Evolutionary conservation across 2,888 invertebrate species (phyloP).

Genomic region (Thereva nobilitata): DNA sequence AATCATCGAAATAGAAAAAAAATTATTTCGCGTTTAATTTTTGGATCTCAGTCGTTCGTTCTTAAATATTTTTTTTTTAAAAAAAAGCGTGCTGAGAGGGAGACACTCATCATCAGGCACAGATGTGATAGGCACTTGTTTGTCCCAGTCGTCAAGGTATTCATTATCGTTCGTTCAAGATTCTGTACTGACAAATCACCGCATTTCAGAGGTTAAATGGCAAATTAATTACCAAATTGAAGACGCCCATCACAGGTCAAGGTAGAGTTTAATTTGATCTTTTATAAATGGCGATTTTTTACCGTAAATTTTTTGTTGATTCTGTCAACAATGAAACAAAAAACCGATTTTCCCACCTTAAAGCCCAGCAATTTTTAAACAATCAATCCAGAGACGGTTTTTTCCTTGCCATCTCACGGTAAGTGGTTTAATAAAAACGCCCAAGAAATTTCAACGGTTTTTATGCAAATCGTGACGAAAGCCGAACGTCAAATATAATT

Average conservation of each 20-base stretch:
- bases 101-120: constrained; percentile 25
- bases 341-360: too few species aligned
- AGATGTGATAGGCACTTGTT: constrained; percentile 18
- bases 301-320: too few species aligned
- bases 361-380: too few species aligned
- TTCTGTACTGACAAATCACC: constrained; percentile 26
- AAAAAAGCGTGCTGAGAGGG: constrained; percentile 10
- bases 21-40: too few species aligned
- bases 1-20: constrained; percentile 20
- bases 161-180: constrained; percentile 23
- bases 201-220: constrained; percentile 26
- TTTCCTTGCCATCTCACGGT: too few species aligned
- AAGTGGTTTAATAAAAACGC: background rate
- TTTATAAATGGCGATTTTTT: too few species aligned
- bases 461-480: constrained; percentile 12
- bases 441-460: background rate
- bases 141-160: constrained; percentile 14
- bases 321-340: too few species aligned
- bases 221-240: constrained; percentile 20
- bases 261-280: too few species aligned
- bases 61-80: constrained; percentile 11
- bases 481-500: constrained; percentile 24
- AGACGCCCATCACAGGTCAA: too few species aligned
- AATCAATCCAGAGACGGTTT: too few species aligned
- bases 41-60: constrained; percentile 14